Evolutionary conservation across 2,797 vertebrate genomes (phyloP), one percentile per base, ranked within the genome.

Genomic region (Acipenser ruthenus): DNA sequence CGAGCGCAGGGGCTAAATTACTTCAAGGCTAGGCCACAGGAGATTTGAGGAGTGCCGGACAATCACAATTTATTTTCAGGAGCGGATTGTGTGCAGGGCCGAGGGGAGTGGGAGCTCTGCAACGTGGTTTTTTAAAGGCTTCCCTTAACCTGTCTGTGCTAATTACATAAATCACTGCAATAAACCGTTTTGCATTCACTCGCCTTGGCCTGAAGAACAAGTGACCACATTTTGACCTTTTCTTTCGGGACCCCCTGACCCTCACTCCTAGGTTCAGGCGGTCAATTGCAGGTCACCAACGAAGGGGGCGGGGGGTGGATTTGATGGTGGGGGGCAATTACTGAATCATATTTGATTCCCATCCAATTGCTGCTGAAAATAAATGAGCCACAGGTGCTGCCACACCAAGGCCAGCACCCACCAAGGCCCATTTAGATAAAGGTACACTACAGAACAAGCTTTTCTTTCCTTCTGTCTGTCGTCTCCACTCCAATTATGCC

Each of bases 221-320:
- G 75, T 95, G 95, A 96, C 94, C 94, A 93, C 83, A 79, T 88
- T 85, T 80, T 95, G 93, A 97, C 95, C 94, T 95, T 89, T 86
- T 85, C 86, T 87, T 92, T 86, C 87, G 88, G 89, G 89, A 86
- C 87, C 89, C 82, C 18, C 84, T 92, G 93, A 96, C 94, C 96
- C 87, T 82, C 87, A 86, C 86, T 89, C 82, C 77, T 80, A 88
- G 90, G 95, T 97, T 96, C 93, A 96, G 86, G 87, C 79, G 70
- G 95, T 97, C 94, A 97, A 95, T 93, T 95, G 84, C 84, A 88
- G 95, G 95, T 97, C 95, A 95, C 76, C 1, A 79, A 74, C 76
- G 78, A 67, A 66, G 63, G n/a, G 8, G 59, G 61, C 23, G 47
- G 23, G 18, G 49, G 56, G 61, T 9, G 49, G 12, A 47, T 47